Evolutionary conservation across 2,113 vertebrate species (phyloP).

Genomic region (Lampris megalopsis): DNA sequence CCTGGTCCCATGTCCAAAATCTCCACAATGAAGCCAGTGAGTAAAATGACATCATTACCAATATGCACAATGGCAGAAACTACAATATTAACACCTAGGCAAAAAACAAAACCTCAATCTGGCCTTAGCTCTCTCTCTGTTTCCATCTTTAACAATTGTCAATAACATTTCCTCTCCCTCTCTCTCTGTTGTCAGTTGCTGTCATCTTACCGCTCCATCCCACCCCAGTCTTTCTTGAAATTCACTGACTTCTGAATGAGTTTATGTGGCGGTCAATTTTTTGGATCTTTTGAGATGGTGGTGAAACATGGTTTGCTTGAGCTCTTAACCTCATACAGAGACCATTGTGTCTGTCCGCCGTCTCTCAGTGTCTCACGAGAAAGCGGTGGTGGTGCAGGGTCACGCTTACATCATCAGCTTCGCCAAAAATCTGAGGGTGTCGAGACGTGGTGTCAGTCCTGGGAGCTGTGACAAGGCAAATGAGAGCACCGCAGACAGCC

Average conservation of each 20-base stretch:
- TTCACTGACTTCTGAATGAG: constrained; percentile 7
- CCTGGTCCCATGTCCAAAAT: too few relatives aligned
- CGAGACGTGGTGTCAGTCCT: constrained; percentile 73
- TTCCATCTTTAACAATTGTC: constrained; percentile 39
- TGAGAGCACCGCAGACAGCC: constrained; percentile 65
- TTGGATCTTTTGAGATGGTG: constrained; percentile 6
- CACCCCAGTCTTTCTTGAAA: constrained; percentile 24
- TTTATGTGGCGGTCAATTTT: constrained; percentile 1
- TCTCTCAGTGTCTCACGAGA: constrained; percentile 43
- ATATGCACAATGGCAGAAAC: too few relatives aligned
- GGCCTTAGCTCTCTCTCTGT: constrained; percentile 60
- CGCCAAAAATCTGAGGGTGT: constrained; percentile 52
- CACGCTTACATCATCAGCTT: constrained; percentile 55
- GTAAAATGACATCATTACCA: too few relatives aligned
- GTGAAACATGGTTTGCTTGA: background rate
- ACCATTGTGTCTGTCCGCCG: constrained; percentile 16
- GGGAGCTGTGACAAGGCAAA: constrained; percentile 68
- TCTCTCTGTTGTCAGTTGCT: constrained; percentile 40
- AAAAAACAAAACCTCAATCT: constrained; percentile 18
- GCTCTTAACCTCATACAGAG: constrained; percentile 32
- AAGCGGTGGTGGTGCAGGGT: constrained; percentile 45
- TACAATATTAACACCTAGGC: too few relatives aligned
- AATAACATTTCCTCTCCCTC: constrained; percentile 42
- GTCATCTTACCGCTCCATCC: constrained; percentile 13
- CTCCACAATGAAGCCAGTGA: too few relatives aligned